These are phyloP conservation scores for Andricus quercusramuli DNA, from an alignment of 2,888 invertebrate genomes.

Conservation along the genomic window DNA sequence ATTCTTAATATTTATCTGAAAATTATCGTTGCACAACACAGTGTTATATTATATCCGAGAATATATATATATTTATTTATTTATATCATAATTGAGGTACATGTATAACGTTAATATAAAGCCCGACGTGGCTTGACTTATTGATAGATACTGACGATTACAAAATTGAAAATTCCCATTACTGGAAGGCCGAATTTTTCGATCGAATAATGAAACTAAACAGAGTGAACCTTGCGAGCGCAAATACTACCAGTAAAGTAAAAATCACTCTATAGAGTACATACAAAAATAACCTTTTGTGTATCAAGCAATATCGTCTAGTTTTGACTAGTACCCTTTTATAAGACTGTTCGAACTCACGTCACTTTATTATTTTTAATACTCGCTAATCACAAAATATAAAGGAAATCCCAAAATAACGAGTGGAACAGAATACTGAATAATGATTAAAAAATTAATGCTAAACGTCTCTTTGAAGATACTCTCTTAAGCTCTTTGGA, in stretches of 20 bases:
- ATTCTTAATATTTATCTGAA: conserved; percentile 18
- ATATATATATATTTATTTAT: conserved; percentile 1
- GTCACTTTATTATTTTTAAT: not conserved
- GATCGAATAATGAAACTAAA: not conserved
- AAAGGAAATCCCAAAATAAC: not conserved
- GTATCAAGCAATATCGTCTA: conserved; percentile 1
- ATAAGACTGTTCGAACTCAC: not conserved
- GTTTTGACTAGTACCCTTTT: conserved; percentile 13
- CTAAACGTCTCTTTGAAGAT: not conserved
- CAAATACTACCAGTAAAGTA: conserved; percentile 9
- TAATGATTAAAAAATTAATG: not conserved
- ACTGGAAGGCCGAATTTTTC: not conserved
- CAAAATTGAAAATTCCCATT: conserved; percentile 19
- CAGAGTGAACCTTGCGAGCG: conserved; percentile 32
- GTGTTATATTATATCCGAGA: conserved; percentile 25
- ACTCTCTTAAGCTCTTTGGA: not conserved
- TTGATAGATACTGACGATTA: not conserved
- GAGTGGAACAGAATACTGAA: not conserved
- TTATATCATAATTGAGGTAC: conserved; percentile 13
- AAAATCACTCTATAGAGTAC: not conserved
- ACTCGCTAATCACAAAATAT: not conserved
- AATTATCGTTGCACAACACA: conserved; percentile 38
- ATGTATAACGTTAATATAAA: conserved; percentile 11
- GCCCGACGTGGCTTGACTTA: conserved; percentile 3
- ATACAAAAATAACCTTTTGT: conserved; percentile 18